Evolutionary conservation across 2,888 invertebrate genomes (phyloP).

Genomic region (Cheilosia urbana): DNA sequence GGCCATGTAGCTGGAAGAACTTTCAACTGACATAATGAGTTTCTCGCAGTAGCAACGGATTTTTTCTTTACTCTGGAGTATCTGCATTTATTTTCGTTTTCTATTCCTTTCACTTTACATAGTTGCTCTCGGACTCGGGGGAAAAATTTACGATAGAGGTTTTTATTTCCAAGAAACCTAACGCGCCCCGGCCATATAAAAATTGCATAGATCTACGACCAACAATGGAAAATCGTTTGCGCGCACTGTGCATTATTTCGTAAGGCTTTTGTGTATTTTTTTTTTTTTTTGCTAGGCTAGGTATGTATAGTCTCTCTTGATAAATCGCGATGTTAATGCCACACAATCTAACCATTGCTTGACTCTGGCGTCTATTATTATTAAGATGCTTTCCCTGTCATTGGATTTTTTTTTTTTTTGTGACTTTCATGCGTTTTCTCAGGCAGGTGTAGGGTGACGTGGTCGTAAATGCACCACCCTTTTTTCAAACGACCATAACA

Average conservation of each 20-base stretch:
- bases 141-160: background rate
- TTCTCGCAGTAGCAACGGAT: background rate
- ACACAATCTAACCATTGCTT: slow-evolving; percentile 18
- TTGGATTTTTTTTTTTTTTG: background rate
- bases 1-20: no score
- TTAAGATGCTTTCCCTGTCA: slow-evolving; percentile 24
- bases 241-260: background rate
- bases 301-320: background rate
- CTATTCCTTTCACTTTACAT: slow-evolving; percentile 22
- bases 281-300: background rate
- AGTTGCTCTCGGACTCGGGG: no score
- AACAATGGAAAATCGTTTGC: slow-evolving; percentile 7
- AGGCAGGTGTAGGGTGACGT: no score
- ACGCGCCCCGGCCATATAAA: background rate
- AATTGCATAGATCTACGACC: background rate
- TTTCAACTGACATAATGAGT: no score
- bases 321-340: background rate
- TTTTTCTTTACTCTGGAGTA: no score
- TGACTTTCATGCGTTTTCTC: background rate
- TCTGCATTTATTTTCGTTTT: background rate
- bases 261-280: slow-evolving; percentile 4
- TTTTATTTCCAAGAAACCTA: background rate
- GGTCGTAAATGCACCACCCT: no score
- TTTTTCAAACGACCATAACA: no score
- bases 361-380: background rate